phyloP scores from a whole-genome alignment of 2,888 invertebrate genomes.

The Eremobia ochroleuca region DNA sequence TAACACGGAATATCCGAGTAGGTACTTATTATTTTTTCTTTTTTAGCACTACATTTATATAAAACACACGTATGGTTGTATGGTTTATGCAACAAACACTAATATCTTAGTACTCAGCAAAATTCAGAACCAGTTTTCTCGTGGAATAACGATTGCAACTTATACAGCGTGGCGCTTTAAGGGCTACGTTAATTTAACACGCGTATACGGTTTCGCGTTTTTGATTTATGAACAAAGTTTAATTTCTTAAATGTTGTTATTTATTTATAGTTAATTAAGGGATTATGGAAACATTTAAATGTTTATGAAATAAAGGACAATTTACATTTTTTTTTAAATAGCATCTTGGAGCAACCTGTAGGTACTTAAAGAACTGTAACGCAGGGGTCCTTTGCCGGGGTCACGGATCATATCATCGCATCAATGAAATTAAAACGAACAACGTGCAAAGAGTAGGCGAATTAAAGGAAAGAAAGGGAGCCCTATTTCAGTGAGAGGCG shows the following conservation, averaged over 20 bases:
- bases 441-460: no score
- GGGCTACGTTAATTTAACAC: neutral
- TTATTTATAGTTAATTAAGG: neutral
- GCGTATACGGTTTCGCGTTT: neutral
- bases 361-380: no score
- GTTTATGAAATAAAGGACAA: no score
- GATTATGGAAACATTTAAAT: no score
- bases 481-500: no score
- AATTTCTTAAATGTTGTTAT: neutral
- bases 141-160: neutral
- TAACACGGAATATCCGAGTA: neutral
- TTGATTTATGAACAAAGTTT: neutral
- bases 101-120: neutral
- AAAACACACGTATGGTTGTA: neutral
- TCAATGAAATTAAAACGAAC: no score
- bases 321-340: neutral
- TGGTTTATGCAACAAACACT: neutral
- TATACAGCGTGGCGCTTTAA: neutral
- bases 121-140: neutral
- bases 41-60: neutral
- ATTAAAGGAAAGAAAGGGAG: no score
- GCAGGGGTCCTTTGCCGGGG: no score
- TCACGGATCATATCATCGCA: no score
- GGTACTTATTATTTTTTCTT: neutral
- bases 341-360: neutral